Conservation (phyloP, 2,113 vertebrate species). For the Perca fluviatilis region DNA sequence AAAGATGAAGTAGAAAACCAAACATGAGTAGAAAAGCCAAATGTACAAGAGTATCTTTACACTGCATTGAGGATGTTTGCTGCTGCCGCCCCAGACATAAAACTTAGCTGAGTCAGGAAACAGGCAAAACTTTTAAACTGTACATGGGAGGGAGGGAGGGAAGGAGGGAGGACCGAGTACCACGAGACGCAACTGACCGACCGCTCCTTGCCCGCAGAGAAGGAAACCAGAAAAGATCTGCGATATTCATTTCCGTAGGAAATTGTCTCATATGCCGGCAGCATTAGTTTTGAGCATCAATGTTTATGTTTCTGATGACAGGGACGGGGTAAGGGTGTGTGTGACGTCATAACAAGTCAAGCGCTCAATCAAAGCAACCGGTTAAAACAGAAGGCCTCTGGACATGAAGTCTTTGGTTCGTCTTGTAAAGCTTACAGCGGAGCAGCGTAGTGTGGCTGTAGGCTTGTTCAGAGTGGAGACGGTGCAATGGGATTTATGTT, state of each 20-base stretch:
- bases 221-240: slow-evolving; percentile 43
- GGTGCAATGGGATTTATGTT: not conserved
- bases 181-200: slow-evolving; percentile 18
- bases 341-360: slow-evolving; percentile 38
- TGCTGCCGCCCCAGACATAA: slow-evolving; percentile 35
- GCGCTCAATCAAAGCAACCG: slow-evolving; percentile 9
- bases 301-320: slow-evolving; percentile 24
- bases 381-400: slow-evolving; percentile 77
- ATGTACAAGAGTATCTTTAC: slow-evolving; percentile 83
- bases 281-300: slow-evolving; percentile 34
- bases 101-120: slow-evolving; percentile 41
- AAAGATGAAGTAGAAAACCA: slow-evolving; percentile 80
- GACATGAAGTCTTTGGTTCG: slow-evolving; percentile 80
- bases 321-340: slow-evolving; percentile 1
- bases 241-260: slow-evolving; percentile 75
- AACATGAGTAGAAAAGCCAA: slow-evolving; percentile 82
- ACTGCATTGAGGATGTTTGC: slow-evolving; percentile 76
- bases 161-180: slow-evolving; percentile 47
- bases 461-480: slow-evolving; percentile 42
- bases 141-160: slow-evolving; percentile 57
- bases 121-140: slow-evolving; percentile 58
- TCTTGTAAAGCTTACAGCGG: slow-evolving; percentile 58
- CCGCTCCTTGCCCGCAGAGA: slow-evolving; percentile 30
- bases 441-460: slow-evolving; percentile 49
- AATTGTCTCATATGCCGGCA: slow-evolving; percentile 61